phyloP scores from a whole-genome alignment of 2,113 vertebrate species.

The Saccopteryx leptura region DNA sequence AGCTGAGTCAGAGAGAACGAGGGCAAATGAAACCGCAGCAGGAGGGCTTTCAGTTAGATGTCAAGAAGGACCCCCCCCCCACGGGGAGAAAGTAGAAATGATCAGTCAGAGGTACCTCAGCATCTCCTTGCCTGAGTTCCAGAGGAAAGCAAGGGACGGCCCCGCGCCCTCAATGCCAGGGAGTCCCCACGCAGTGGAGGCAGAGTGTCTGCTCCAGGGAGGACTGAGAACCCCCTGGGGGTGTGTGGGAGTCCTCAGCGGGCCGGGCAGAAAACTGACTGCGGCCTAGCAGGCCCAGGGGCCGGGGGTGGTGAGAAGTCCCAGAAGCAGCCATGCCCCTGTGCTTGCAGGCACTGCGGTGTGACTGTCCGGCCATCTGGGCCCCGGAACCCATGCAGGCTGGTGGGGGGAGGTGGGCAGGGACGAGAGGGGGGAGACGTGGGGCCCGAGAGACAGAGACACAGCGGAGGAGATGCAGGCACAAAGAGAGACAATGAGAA shows the following conservation, averaged over 20 bases:
- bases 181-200: background rate
- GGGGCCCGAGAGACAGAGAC: slow-evolving; percentile 9
- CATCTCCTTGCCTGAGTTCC: background rate
- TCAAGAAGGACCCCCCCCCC: slow-evolving; percentile 43
- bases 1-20: slow-evolving; percentile 72
- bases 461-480: no score
- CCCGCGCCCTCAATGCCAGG: background rate
- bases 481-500: background rate
- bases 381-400: slow-evolving; percentile 41
- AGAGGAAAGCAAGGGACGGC: background rate
- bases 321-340: slow-evolving; percentile 67
- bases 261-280: slow-evolving; percentile 51
- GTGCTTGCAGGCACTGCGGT: slow-evolving; percentile 71
- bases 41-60: slow-evolving; percentile 65
- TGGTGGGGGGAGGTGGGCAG: background rate
- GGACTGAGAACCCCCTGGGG: background rate
- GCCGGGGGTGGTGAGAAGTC: background rate
- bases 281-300: background rate
- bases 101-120: background rate
- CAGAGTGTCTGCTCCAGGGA: background rate
- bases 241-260: slow-evolving; percentile 62
- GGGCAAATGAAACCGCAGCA: slow-evolving; percentile 63
- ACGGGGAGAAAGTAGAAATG: background rate
- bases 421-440: background rate
- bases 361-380: slow-evolving; percentile 78